A percentile compares a stretch with the other conserved stretches of the same genome.
phyloP scores from a whole-genome alignment of 2,888 invertebrate species.

The Thera britannica region DNA sequence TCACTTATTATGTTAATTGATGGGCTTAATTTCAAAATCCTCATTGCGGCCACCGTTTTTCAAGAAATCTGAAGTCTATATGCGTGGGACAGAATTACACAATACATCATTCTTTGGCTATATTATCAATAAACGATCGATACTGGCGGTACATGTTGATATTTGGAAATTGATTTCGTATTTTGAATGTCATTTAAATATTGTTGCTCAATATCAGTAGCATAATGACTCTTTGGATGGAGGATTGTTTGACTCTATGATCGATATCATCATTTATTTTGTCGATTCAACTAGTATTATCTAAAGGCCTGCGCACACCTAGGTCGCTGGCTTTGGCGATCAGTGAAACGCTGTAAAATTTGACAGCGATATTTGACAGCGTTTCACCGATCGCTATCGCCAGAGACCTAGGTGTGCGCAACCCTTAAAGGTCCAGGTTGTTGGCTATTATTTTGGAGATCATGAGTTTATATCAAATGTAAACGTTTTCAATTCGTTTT shows the following conservation, averaged over 20 bases:
- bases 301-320: neutral
- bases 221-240: slow-evolving; percentile 5
- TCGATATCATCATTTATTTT: neutral
- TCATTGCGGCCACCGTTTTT: neutral
- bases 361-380: no score
- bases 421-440: no score
- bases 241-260: slow-evolving; percentile 2
- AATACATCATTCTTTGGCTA: slow-evolving; percentile 72
- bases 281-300: neutral
- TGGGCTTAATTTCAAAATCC: no score
- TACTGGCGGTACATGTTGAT: slow-evolving; percentile 20
- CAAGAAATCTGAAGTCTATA: slow-evolving; percentile 44
- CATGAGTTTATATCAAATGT: no score
- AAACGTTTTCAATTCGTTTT: no score
- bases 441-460: no score
- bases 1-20: no score
- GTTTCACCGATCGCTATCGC: no score
- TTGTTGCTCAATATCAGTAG: slow-evolving; percentile 5
- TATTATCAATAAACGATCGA: slow-evolving; percentile 40
- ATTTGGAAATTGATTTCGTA: slow-evolving; percentile 15
- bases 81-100: slow-evolving; percentile 77
- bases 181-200: slow-evolving; percentile 14
- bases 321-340: no score
- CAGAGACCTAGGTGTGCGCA: no score
- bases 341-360: no score